Evolutionary conservation across 2,113 vertebrate species (phyloP).

Genomic region (Erpornis zantholeuca): DNA sequence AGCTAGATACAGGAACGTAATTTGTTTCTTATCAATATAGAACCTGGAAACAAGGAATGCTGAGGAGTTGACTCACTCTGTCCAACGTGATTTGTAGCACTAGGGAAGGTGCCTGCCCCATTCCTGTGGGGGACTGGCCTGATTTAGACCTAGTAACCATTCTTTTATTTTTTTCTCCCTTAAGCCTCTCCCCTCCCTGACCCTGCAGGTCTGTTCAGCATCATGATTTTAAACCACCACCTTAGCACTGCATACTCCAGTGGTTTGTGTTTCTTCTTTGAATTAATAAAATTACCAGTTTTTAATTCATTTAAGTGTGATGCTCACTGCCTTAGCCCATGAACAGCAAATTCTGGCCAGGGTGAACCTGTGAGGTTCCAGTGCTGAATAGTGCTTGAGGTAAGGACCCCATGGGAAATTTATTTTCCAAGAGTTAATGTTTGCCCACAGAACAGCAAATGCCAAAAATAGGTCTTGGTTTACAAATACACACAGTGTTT

Average conservation of each 20-base stretch:
- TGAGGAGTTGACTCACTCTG: background rate
- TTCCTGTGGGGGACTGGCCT: background rate
- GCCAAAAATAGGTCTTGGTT: conserved; percentile 27
- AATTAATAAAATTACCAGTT: background rate
- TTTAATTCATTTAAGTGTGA: background rate
- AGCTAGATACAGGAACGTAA: conserved; percentile 25
- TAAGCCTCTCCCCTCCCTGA: background rate
- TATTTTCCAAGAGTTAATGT: conserved; percentile 13
- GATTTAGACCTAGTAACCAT: background rate
- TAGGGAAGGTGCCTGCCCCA: background rate
- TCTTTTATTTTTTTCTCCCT: background rate
- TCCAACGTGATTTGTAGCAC: background rate
- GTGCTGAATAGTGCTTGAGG: background rate
- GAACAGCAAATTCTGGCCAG: conserved; percentile 11
- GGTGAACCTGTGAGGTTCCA: background rate
- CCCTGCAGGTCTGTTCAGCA: background rate
- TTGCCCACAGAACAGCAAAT: conserved; percentile 32
- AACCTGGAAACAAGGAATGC: conserved; percentile 22
- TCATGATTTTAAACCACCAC: background rate
- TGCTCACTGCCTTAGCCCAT: background rate
- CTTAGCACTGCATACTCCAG: background rate
- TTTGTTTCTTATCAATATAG: background rate
- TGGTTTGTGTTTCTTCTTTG: background rate
- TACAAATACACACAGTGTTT: conserved; percentile 46
- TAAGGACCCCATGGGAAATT: background rate